phyloP scores from a whole-genome alignment of 2,888 invertebrate species.

The Megamerina dolium region DNA sequence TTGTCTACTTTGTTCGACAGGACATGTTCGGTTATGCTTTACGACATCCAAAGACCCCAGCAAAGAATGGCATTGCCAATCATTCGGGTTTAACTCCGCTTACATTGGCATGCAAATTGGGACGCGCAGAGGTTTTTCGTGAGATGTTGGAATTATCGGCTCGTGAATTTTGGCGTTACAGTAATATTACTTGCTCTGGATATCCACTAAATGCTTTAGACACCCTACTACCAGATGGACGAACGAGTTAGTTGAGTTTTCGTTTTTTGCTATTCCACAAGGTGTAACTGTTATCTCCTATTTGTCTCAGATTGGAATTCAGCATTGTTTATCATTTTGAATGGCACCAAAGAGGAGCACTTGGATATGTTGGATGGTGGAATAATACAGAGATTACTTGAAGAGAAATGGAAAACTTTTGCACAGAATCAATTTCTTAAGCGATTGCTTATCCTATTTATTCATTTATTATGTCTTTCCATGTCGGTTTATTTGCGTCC shows the following conservation, averaged over 20 bases:
- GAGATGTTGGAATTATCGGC: constrained; percentile 96
- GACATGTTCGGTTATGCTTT: constrained; percentile 98
- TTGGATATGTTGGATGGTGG: constrained; percentile 98
- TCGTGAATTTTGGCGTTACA: constrained; percentile 97
- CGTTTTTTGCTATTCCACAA: too few relatives aligned
- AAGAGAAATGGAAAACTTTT: constrained; percentile 99
- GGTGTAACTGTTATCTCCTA: too few relatives aligned
- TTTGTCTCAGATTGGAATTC: constrained; percentile 86
- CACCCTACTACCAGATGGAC: constrained; percentile 87
- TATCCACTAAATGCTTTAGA: constrained; percentile 96
- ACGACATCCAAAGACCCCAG: constrained; percentile 87
- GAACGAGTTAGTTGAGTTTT: constrained; percentile 67
- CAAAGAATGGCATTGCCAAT: constrained; percentile 87
- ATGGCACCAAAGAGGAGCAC: constrained; percentile 96
- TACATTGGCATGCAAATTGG: constrained; percentile 92
- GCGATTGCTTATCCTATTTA: constrained; percentile 76
- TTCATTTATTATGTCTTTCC: constrained; percentile 83
- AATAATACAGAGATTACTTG: constrained; percentile 91
- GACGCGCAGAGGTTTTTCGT: constrained; percentile 91
- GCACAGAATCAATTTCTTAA: constrained; percentile 91
- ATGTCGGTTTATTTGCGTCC: constrained; percentile 90
- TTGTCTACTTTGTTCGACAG: constrained; percentile 55
- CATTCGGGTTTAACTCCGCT: constrained; percentile 87
- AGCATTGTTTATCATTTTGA: constrained; percentile 92
- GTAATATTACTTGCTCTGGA: constrained; percentile 96